A percentile compares a stretch with the other conserved stretches of the same genome.
Conservation (phyloP, 2,797 vertebrate species). For the Tachyglossus aculeatus region DNA sequence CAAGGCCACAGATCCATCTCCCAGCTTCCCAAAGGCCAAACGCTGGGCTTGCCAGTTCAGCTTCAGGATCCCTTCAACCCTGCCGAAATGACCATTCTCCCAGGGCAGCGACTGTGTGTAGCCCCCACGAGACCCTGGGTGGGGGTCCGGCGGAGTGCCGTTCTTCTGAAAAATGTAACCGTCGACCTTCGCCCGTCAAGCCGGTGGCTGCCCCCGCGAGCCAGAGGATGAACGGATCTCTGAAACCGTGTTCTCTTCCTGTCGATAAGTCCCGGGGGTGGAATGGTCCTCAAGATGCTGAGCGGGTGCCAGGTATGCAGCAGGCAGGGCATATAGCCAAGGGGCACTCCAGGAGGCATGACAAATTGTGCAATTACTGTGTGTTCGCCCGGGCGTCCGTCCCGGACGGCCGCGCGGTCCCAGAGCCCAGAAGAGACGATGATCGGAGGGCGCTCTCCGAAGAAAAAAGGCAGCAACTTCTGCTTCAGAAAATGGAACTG, state of each 20-base stretch:
- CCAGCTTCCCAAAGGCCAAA: constrained; percentile 44
- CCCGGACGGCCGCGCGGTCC: not conserved
- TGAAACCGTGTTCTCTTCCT: not conserved
- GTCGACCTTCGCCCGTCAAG: constrained; percentile 30
- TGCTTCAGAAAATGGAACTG: constrained; percentile 93
- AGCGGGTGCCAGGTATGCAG: not conserved
- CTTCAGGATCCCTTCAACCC: constrained; percentile 1
- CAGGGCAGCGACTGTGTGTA: constrained; percentile 4
- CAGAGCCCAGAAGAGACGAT: constrained; percentile 33
- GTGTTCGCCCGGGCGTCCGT: constrained; percentile 19
- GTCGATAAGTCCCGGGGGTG: constrained; percentile 34
- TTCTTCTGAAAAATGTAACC: constrained; percentile 51
- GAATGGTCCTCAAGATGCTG: constrained; percentile 22
- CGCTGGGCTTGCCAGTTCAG: constrained; percentile 15
- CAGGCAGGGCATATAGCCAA: not conserved
- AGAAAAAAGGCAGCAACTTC: constrained; percentile 83
- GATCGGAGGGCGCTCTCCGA: constrained; percentile 76
- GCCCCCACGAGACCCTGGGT: constrained; percentile 24
- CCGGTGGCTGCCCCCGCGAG: constrained; percentile 21
- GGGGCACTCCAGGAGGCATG: constrained; percentile 1
- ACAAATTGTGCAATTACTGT: constrained; percentile 40
- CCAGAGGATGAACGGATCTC: constrained; percentile 33
- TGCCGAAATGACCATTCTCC: constrained; percentile 52
- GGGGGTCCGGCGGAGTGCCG: constrained; percentile 12
- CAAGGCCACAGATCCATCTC: constrained; percentile 29